Percentiles rank a stretch among this genome's conserved stretches.
These are phyloP conservation scores for Tipula confusa DNA, from an alignment of 2,888 invertebrate species.

Conservation along the genomic window DNA sequence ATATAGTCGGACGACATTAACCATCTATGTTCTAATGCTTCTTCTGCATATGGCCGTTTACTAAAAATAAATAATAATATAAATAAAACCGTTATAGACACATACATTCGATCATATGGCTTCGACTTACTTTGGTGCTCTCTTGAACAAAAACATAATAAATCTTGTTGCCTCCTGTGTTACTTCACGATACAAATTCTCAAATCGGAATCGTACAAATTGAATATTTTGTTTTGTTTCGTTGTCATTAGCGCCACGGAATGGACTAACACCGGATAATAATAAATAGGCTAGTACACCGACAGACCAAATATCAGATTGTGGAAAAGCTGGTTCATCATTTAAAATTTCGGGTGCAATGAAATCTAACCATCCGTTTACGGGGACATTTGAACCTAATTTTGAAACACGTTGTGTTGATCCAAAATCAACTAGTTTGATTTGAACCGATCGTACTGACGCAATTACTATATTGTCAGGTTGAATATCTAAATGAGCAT, in stretches of 20 bases:
- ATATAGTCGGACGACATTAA: slow-evolving; percentile 86
- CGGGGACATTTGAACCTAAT: slow-evolving; percentile 61
- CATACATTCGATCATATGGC: slow-evolving; percentile 38
- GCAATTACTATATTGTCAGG: slow-evolving; percentile 95
- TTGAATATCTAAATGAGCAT: slow-evolving; percentile 83
- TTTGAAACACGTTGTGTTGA: slow-evolving; percentile 77
- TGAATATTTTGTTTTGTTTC: slow-evolving; percentile 90
- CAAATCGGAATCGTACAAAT: slow-evolving; percentile 88
- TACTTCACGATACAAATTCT: slow-evolving; percentile 89
- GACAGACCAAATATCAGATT: slow-evolving; percentile 94
- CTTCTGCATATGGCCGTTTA: slow-evolving; percentile 90
- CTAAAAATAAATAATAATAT: slow-evolving; percentile 53
- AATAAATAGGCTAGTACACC: slow-evolving; percentile 89
- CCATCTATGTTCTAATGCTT: slow-evolving; percentile 96
- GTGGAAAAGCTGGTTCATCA: slow-evolving; percentile 82
- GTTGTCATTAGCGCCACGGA: slow-evolving; percentile 72
- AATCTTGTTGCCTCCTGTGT: slow-evolving; percentile 91
- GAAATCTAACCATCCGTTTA: slow-evolving; percentile 69
- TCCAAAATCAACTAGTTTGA: slow-evolving; percentile 91
- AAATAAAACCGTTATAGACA: not conserved
- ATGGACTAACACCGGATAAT: slow-evolving; percentile 89
- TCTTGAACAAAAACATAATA: slow-evolving; percentile 92
- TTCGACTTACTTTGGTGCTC: slow-evolving; percentile 73
- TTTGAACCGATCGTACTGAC: slow-evolving; percentile 73
- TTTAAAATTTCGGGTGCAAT: slow-evolving; percentile 83